Conservation (phyloP, 2,113 vertebrate species). For the Coregonus clupeaformis region DNA sequence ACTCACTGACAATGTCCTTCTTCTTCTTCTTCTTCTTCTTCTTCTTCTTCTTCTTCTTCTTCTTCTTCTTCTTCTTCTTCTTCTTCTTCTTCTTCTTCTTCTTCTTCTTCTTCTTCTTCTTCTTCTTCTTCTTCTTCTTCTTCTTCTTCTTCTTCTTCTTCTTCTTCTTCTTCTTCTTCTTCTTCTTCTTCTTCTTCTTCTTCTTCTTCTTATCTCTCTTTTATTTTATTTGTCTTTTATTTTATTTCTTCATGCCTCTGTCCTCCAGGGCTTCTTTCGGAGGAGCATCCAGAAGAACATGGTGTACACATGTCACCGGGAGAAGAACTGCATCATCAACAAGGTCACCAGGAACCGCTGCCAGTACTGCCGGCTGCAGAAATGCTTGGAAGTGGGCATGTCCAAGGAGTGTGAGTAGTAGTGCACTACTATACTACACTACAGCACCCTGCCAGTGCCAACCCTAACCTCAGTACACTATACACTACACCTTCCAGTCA, state of each 20-base stretch:
- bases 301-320: slow-evolving; percentile 98
- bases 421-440: too few relatives aligned
- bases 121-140: too few relatives aligned
- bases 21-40: too few relatives aligned
- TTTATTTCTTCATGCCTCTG: background rate
- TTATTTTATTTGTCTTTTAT: slow-evolving; percentile 4
- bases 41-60: too few relatives aligned
- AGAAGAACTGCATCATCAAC: slow-evolving; percentile 99
- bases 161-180: too few relatives aligned
- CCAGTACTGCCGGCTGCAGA: slow-evolving; percentile 98
- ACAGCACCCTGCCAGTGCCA: slow-evolving; percentile 34
- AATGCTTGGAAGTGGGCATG: slow-evolving; percentile 99
- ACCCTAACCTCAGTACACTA: background rate
- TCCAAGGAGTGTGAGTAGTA: slow-evolving; percentile 95
- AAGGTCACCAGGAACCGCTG: slow-evolving; percentile 99
- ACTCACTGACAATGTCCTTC: background rate
- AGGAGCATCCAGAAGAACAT: slow-evolving; percentile 99
- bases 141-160: too few relatives aligned
- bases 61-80: too few relatives aligned
- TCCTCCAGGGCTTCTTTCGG: slow-evolving; percentile 91
- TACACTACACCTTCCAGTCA: background rate
- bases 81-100: too few relatives aligned
- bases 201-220: background rate
- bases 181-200: too few relatives aligned
- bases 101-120: too few relatives aligned